These are phyloP conservation scores for Sterna hirundo DNA, from an alignment of 2,113 vertebrate genomes.

Conservation along the genomic window DNA sequence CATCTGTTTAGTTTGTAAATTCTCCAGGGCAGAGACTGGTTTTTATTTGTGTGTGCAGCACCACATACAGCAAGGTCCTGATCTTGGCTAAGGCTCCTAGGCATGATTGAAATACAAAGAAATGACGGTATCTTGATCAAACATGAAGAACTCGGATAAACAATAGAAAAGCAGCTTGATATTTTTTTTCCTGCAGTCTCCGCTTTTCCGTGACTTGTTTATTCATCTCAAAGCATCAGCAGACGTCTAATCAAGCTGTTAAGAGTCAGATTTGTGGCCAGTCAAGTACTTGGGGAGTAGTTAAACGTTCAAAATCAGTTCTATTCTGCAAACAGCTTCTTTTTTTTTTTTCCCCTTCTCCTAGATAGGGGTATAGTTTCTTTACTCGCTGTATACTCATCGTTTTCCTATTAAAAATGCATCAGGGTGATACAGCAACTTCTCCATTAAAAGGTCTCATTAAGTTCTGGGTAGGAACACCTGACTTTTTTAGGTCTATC, in stretches of 20 bases:
- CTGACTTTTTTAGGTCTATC: constrained; percentile 28
- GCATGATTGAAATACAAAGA: constrained; percentile 29
- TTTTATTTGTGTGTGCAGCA: constrained; percentile 50
- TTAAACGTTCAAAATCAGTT: neutral
- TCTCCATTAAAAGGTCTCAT: neutral
- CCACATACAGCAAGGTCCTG: constrained; percentile 37
- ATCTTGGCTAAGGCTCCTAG: constrained; percentile 15
- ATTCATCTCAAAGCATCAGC: constrained; percentile 41
- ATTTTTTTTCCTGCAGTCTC: neutral
- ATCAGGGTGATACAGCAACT: neutral
- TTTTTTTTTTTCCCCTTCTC: neutral
- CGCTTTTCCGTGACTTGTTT: constrained; percentile 52
- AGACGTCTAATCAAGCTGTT: constrained; percentile 61
- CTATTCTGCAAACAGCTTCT: neutral
- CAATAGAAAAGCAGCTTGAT: constrained; percentile 53
- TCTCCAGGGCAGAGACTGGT: constrained; percentile 34
- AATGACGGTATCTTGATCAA: constrained; percentile 49
- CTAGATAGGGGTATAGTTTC: neutral
- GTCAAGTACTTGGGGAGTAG: constrained; percentile 8
- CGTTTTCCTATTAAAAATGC: neutral
- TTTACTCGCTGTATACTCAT: neutral
- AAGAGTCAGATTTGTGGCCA: constrained; percentile 45
- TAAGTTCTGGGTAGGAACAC: neutral
- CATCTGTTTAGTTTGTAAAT: constrained; percentile 32
- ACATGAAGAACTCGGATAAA: constrained; percentile 3